phyloP scores from a whole-genome alignment of 2,888 invertebrate genomes.

The Drosophila sordidula region DNA sequence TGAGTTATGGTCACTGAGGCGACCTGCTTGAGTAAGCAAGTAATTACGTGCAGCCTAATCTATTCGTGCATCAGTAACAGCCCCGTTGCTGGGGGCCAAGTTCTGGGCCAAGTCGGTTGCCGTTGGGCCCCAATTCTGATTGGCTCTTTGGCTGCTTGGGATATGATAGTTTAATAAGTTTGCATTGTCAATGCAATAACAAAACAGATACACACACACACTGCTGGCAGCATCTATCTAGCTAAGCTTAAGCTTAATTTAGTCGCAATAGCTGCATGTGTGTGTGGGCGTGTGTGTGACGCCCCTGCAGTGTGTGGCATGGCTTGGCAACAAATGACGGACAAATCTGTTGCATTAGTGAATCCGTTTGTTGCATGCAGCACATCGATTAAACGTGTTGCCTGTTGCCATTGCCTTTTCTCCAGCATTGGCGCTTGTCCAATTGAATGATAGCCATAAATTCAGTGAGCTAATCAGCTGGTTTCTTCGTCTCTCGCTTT shows the following conservation, averaged over 20 bases:
- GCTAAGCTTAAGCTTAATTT: neutral
- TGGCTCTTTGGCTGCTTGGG: conserved; percentile 12
- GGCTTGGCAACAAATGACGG: conserved; percentile 60
- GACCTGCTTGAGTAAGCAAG: conserved; percentile 6
- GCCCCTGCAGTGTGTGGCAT: conserved; percentile 7
- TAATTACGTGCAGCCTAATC: conserved; percentile 28
- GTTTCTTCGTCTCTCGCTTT: conserved; percentile 18
- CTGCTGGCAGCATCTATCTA: too few relatives aligned
- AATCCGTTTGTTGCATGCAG: conserved; percentile 48
- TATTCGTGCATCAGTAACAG: conserved; percentile 33
- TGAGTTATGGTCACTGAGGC: conserved; percentile 42
- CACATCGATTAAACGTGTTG: conserved; percentile 52
- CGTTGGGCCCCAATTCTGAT: conserved; percentile 7
- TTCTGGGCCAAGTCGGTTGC: conserved; percentile 13
- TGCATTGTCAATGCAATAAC: conserved; percentile 18
- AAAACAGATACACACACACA: neutral
- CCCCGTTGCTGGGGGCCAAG: conserved; percentile 23
- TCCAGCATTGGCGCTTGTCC: conserved; percentile 41
- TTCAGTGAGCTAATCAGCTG: conserved; percentile 58
- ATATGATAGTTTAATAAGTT: conserved; percentile 63
- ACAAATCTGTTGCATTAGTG: conserved; percentile 75
- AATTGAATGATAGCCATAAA: conserved; percentile 79
- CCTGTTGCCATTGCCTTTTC: conserved; percentile 4
- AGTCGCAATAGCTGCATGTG: conserved; percentile 13
- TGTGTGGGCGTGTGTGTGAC: conserved; percentile 10